Base-by-base conservation (phyloP, 2,113 vertebrate species). In the Rhabdomys dilectus region DNA sequence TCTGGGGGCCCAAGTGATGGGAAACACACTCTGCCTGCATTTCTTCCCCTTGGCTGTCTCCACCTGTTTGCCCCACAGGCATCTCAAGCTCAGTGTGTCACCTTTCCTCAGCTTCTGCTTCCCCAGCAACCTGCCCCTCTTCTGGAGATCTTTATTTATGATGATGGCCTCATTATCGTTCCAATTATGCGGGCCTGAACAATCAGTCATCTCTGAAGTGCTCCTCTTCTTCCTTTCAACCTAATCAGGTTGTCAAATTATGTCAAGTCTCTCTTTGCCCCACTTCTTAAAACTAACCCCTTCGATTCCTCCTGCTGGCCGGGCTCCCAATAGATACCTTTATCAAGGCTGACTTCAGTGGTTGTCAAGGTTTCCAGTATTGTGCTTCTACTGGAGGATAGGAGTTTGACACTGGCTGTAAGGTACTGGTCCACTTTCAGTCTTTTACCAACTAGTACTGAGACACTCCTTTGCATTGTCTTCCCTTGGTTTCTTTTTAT, bases 61-160 rank as follows among this genome's bases (percentile, higher is more conserved):
- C 97, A 98, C 97, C 97, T 98, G 97, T 48, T 4, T 93, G 76
- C 97, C 97, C 91, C 76, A 66, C 76, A 53, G 97, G 96, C 97
- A 96, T 88, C 87, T 97, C 97, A 96, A 22, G 91, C 26, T 80
- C 91, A 56, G 21, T 19, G 3, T 11, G 12, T 96, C 93, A 91
- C 92, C 96, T 78, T 73, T 17, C 39, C 34, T 24, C 2, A 51
- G 73, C 42, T 70, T 17, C 15, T 22, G 26, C 88, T 89, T 81
- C 68, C 75, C 87, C 62, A 82, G 1, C 60, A 96, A 78, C n/a
- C 48, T 84, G 77, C 60, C 42, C 92, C 91, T 97, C 48, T 84
- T 91, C 92, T 89, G 76, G 34, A 91, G 82, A 68, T 36, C 77
- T 96, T 97, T 94, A 95, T 96, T 97, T 96, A 96, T 93, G 88